A percentile compares a stretch with the other conserved stretches of the same genome.
phyloP scores from a whole-genome alignment of 2,113 vertebrate species.

The Carassius gibelio region DNA sequence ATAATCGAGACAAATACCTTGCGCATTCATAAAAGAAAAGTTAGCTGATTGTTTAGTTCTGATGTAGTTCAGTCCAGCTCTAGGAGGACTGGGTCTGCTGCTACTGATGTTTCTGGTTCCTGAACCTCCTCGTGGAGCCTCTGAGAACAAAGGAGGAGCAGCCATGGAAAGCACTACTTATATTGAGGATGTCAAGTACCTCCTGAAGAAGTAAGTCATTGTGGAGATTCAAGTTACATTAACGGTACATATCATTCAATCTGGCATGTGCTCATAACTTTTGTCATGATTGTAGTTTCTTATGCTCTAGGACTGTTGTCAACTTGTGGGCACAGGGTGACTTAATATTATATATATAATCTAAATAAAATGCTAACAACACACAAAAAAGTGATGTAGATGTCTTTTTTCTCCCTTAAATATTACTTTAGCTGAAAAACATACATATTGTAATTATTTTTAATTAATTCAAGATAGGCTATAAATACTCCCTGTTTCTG shows the following conservation, averaged over 20 bases:
- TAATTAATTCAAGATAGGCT: too few species aligned
- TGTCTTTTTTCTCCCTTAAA: too few species aligned
- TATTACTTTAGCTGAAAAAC: too few species aligned
- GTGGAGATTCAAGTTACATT: not conserved
- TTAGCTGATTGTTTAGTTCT: not conserved
- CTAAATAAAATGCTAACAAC: not conserved
- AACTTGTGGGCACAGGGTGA: too few species aligned
- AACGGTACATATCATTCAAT: not conserved
- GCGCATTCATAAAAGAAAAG: not conserved
- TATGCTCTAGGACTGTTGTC: too few species aligned
- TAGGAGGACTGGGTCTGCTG: constrained; percentile 79
- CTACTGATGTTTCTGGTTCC: constrained; percentile 82
- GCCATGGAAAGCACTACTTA: constrained; percentile 69
- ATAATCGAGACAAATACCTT: not conserved
- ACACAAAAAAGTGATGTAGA: too few species aligned
- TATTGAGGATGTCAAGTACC: constrained; percentile 81
- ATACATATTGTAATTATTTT: too few species aligned
- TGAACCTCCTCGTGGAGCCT: constrained; percentile 77
- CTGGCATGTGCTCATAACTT: not conserved
- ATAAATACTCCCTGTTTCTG: too few species aligned
- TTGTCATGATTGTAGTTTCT: not conserved
- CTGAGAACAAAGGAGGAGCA: constrained; percentile 69
- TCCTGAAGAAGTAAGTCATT: constrained; percentile 81
- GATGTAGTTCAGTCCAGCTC: constrained; percentile 82
- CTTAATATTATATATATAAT: too few species aligned